Evolutionary conservation across 2,113 vertebrate species (phyloP).

Genomic region (rat (Rattus norvegicus)): GRCr8 NC_086039.1:121027501-121028000

Average conservation of each 20-base stretch:
- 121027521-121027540: slow-evolving; percentile 65
- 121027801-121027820: neutral
- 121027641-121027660: neutral
- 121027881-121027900: slow-evolving; percentile 39
- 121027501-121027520: neutral
- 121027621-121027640: slow-evolving; percentile 52
- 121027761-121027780: neutral
- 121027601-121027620: neutral
- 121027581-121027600: neutral
- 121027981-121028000: slow-evolving; percentile 14
- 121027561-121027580: neutral
- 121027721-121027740: neutral
- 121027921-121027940: neutral
- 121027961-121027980: slow-evolving; percentile 25
- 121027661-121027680: neutral
- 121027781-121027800: neutral
- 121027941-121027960: slow-evolving; percentile 30
- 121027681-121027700: slow-evolving; percentile 19
- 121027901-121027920: slow-evolving; percentile 46
- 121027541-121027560: neutral
- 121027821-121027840: neutral
- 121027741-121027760: neutral
- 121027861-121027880: neutral
- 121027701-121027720: slow-evolving; percentile 23
- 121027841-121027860: neutral